These are phyloP conservation scores for Polyodon spathula DNA, from an alignment of 2,113 vertebrate genomes.

Conservation along the genomic window DNA sequence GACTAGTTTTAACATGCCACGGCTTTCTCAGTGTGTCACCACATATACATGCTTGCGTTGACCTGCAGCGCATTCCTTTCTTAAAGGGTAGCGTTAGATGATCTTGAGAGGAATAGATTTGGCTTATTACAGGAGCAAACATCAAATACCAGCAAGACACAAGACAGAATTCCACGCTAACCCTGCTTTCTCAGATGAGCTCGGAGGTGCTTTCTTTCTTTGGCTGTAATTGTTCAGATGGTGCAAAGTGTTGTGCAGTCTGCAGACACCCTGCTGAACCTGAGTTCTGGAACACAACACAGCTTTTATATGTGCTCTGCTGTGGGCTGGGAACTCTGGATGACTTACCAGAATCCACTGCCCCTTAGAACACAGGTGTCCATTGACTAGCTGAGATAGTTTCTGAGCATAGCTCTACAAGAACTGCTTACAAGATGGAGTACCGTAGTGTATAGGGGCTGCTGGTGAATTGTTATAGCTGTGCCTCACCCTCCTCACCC, in stretches of 20 bases:
- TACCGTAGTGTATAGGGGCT: conserved; percentile 39
- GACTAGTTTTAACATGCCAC: too few species aligned
- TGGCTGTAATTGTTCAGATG: background rate
- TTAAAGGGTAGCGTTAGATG: too few species aligned
- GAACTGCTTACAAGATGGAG: conserved; percentile 43
- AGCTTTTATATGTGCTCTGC: conserved; percentile 8
- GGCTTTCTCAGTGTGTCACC: too few species aligned
- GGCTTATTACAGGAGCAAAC: too few species aligned
- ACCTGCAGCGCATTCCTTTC: too few species aligned
- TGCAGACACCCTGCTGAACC: conserved; percentile 9
- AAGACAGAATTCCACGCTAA: too few species aligned
- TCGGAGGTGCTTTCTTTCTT: background rate
- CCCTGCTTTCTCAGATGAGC: too few species aligned
- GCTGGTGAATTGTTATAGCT: conserved; percentile 30
- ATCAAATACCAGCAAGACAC: too few species aligned
- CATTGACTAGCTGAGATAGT: conserved; percentile 44
- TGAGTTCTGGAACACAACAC: background rate
- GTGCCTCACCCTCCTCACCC: conserved; percentile 15
- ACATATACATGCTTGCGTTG: too few species aligned
- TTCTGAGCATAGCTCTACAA: conserved; percentile 22
- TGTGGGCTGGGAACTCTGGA: conserved; percentile 12
- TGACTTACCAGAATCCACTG: conserved; percentile 31
- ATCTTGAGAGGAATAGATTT: too few species aligned
- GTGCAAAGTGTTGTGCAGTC: background rate
- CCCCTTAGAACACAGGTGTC: conserved; percentile 60